Evolutionary conservation across 2,113 vertebrate genomes (phyloP).

Genomic region (Lagopus muta): DNA sequence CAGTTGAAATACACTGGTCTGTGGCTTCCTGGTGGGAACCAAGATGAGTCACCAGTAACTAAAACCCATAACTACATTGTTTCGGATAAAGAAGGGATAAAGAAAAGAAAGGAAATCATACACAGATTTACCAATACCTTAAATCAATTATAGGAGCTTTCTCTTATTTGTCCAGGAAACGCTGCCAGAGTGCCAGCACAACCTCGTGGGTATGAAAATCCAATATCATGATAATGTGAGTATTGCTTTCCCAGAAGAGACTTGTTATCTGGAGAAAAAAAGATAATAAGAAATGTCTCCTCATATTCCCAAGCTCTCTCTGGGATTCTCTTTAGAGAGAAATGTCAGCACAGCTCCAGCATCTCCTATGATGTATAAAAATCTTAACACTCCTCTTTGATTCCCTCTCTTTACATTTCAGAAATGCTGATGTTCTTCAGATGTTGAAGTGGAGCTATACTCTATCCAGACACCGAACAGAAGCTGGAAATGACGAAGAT

Average conservation of each 20-base stretch:
- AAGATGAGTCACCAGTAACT: constrained; percentile 47
- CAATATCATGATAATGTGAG: neutral
- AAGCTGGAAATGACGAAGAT: neutral
- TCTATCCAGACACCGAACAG: neutral
- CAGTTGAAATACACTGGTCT: constrained; percentile 35
- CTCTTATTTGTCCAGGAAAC: neutral
- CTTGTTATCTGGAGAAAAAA: neutral
- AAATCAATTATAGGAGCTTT: neutral
- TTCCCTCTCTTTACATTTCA: neutral
- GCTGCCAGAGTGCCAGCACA: neutral
- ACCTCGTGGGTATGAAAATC: neutral
- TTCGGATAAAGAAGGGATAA: neutral
- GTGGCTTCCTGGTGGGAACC: constrained; percentile 38
- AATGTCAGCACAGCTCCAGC: neutral
- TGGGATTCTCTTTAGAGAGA: neutral
- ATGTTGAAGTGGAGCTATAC: neutral
- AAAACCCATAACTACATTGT: neutral
- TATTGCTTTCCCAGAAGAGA: neutral
- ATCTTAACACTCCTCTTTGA: neutral
- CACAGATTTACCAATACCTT: neutral
- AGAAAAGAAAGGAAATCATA: neutral
- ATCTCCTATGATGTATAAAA: neutral
- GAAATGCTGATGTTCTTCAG: neutral
- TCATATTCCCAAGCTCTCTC: neutral
- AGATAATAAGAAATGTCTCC: neutral